These are phyloP conservation scores for Nasonia vitripennis DNA, from an alignment of 1,140 invertebrate genomes.

Conservation along the genomic window DNA sequence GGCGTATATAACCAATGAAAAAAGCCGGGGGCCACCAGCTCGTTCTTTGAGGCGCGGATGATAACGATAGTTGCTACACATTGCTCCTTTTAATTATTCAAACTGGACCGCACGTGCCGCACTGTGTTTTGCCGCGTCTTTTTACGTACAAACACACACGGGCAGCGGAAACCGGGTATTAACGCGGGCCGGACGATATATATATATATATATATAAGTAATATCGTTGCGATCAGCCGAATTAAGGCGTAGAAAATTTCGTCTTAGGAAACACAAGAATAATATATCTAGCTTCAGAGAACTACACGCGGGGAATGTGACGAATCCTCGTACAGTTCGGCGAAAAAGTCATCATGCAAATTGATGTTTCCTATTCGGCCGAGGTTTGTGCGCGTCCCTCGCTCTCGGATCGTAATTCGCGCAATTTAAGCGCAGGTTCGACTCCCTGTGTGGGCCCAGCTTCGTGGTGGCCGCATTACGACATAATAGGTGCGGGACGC, in stretches of 20 bases:
- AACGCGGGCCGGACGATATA: neutral
- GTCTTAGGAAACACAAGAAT: neutral
- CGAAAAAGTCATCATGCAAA: conserved; percentile 10
- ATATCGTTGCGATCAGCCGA: neutral
- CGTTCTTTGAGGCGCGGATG: neutral
- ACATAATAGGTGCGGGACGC: neutral
- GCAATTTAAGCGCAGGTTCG: conserved; percentile 25
- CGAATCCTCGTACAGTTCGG: neutral
- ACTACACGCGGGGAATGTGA: neutral
- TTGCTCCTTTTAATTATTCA: conserved; percentile 45
- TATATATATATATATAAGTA: too few species aligned
- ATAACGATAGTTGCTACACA: conserved; percentile 57
- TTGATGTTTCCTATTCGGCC: conserved; percentile 7
- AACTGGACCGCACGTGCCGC: conserved; percentile 43
- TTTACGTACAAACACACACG: conserved; percentile 49
- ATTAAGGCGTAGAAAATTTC: neutral
- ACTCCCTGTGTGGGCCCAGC: conserved; percentile 4
- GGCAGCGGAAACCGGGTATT: conserved; percentile 10
- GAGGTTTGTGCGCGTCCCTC: conserved; percentile 44
- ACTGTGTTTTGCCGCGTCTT: conserved; percentile 4
- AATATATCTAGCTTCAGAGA: neutral
- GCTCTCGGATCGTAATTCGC: conserved; percentile 38
- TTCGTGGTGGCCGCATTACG: neutral
- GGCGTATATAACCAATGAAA: conserved; percentile 49
- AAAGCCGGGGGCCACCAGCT: conserved; percentile 39